Evolutionary conservation across 2,113 vertebrate species (phyloP), one percentile per base, ranked within the genome.

Genomic region (Danionella cerebrum): DNA sequence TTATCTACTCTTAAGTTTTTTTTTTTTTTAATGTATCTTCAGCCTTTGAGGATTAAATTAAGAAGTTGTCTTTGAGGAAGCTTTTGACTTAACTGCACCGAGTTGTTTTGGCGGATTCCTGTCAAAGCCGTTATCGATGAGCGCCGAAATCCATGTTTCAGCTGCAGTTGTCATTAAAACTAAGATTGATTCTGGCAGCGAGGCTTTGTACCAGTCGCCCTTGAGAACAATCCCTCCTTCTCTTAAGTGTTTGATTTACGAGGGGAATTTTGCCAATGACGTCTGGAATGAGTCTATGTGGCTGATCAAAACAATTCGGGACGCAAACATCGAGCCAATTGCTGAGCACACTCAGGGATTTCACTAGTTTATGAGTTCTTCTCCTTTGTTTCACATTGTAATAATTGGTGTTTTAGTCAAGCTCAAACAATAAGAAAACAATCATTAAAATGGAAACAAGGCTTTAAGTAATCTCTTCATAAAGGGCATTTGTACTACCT

Each of bases 191-290:
- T 9, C 55, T 29, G 41, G 51, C 60, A 65, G 51, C 16, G 52
- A 45, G 10, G n/a, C 18, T 69, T 31, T 65, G 55, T 31, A 45
- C 22, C 44, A 58, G 36, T 6, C 39, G 55, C 39, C 45, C 54
- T 70, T 70, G 63, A 67, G 72, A 66, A 53, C 48, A 44, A 58
- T 16, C 18, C 41, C 18, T 41, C 55, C 51, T 54, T 70, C 39
- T 62, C 39, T 41, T 52, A 52, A 70, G 45, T 18, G 14, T 52
- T 58, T 74, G 72, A 70, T 74, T 62, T 62, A 70, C 55, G 67
- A 54, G 72, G 67, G 54, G 41, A 60, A 42, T 55, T 60, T 52
- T 55, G 33, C 10, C 63, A 27, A 48, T 48, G 48, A 35, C 39
- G 29, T 70, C 63, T 65, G 35, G 22, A 45, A 38, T 27, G 42